Evolutionary conservation across 2,888 invertebrate genomes (phyloP).

Genomic region (Monopis laevigella): DNA sequence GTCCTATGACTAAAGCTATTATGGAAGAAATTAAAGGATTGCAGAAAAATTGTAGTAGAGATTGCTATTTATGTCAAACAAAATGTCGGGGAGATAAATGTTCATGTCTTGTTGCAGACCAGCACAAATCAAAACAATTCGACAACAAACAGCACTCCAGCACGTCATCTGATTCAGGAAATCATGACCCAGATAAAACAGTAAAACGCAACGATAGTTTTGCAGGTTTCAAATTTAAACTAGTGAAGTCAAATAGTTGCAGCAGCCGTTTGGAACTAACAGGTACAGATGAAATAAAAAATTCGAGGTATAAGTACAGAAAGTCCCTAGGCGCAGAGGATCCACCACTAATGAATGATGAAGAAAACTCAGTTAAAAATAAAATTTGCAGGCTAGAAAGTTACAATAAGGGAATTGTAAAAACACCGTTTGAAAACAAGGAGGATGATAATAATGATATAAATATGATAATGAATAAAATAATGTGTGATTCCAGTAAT

Average conservation of each 20-base stretch:
- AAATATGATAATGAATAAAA: conserved; percentile 41
- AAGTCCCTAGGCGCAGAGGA: conserved; percentile 43
- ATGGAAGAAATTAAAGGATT: conserved; percentile 75
- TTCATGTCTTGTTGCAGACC: conserved; percentile 51
- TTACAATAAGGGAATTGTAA: conserved; percentile 54
- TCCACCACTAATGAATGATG: conserved; percentile 50
- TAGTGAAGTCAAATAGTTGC: conserved; percentile 88
- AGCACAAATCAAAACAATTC: conserved; percentile 39
- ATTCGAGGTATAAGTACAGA: conserved; percentile 49
- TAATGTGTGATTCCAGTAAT: conserved; percentile 7
- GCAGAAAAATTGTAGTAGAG: conserved; percentile 59
- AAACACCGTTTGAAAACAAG: conserved; percentile 52
- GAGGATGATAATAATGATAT: conserved; percentile 35
- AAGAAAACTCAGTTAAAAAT: conserved; percentile 60
- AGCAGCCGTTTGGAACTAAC: conserved; percentile 84
- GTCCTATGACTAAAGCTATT: conserved; percentile 77
- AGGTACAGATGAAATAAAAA: conserved; percentile 70
- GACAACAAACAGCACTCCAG: conserved; percentile 34
- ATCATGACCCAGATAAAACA: conserved; percentile 32
- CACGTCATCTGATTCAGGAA: conserved; percentile 28
- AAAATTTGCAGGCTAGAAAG: conserved; percentile 61
- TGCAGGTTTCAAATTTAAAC: conserved; percentile 79
- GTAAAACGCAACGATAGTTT: conserved; percentile 46
- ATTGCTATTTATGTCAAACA: conserved; percentile 58
- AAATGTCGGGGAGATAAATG: conserved; percentile 61